Conservation (phyloP, 1,140 invertebrate genomes). For the Drosophila athabasca region DNA sequence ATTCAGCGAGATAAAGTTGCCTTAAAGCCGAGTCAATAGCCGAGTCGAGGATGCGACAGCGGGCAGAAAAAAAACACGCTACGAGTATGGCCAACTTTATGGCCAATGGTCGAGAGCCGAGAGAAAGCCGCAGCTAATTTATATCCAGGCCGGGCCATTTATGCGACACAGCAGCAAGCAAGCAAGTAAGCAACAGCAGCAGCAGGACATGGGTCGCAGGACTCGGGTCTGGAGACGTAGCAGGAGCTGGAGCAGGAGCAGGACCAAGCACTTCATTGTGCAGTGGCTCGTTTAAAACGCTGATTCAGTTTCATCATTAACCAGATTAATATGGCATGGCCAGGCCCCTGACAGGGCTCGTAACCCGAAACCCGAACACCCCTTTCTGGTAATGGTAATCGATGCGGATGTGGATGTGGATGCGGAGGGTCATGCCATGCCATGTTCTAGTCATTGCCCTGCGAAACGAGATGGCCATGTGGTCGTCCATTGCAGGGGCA, state of each 20-base stretch:
- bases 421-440: constrained; percentile 17
- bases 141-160: constrained; percentile 71
- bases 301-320: constrained; percentile 84
- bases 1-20: constrained; percentile 53
- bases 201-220: constrained; percentile 13
- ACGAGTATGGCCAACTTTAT: constrained; percentile 56
- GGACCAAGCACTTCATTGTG: constrained; percentile 63
- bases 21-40: constrained; percentile 50
- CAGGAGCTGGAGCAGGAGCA: constrained; percentile 10
- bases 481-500: constrained; percentile 67
- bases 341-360: constrained; percentile 48
- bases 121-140: constrained; percentile 76
- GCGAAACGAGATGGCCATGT: constrained; percentile 58
- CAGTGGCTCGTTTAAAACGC: constrained; percentile 81
- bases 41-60: not conserved
- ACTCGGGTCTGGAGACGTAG: not conserved
- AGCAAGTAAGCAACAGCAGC: not conserved
- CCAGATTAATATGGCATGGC: constrained; percentile 80
- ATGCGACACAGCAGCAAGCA: constrained; percentile 40
- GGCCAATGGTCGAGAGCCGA: constrained; percentile 54
- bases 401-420: constrained; percentile 48
- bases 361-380: constrained; percentile 34
- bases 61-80: constrained; percentile 6
- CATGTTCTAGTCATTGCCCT: constrained; percentile 47
- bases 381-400: constrained; percentile 52